phyloP scores from a whole-genome alignment of 2,797 vertebrate genomes.

The Mionectes olivaceus region DNA sequence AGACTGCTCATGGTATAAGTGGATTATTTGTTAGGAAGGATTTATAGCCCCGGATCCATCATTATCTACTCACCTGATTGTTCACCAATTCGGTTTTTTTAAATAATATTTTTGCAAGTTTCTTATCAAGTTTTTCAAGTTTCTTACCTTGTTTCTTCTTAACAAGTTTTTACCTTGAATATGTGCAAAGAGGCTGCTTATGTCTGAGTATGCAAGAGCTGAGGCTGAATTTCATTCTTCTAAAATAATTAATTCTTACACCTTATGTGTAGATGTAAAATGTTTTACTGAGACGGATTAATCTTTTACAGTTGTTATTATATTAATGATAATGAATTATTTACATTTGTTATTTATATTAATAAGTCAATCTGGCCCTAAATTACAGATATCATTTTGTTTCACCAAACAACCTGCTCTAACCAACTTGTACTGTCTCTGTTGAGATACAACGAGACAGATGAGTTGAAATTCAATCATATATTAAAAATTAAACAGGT shows the following conservation, averaged over 20 bases:
- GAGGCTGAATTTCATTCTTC: neutral
- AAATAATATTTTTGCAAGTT: neutral
- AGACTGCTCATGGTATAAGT: neutral
- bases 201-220: neutral
- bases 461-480: constrained; percentile 63
- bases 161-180: neutral
- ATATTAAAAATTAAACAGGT: constrained; percentile 77
- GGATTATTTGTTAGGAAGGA: neutral
- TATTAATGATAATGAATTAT: neutral
- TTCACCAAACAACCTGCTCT: neutral
- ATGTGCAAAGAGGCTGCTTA: neutral
- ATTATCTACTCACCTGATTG: neutral
- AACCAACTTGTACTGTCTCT: constrained; percentile 48
- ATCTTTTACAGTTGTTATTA: neutral
- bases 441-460: constrained; percentile 29
- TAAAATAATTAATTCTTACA: neutral
- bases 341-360: neutral
- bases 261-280: neutral
- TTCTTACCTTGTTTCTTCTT: neutral
- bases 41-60: neutral
- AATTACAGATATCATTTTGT: neutral
- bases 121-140: neutral
- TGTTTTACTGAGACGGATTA: neutral
- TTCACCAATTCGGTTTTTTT: neutral
- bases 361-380: neutral